Conservation (phyloP, 1,140 invertebrate species). For the Acromyrmex heyeri region DNA sequence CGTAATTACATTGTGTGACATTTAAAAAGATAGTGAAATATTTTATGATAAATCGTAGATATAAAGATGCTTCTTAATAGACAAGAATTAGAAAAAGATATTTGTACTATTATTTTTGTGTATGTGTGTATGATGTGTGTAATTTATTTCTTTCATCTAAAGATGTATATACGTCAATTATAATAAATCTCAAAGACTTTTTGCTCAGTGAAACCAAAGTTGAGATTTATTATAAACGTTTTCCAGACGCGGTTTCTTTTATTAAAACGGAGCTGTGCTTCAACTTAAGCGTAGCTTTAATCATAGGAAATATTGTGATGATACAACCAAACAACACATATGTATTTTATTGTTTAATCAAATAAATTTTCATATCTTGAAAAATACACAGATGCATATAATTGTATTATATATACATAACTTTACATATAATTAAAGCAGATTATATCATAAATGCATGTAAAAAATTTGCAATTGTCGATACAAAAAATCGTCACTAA, state of each 20-base stretch:
- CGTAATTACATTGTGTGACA: conserved; percentile 32
- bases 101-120: neutral
- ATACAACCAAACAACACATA: conserved; percentile 71
- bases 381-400: conserved; percentile 25
- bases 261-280: conserved; percentile 19
- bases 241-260: conserved; percentile 5
- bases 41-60: conserved; percentile 43
- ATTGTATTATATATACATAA: conserved; percentile 12
- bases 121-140: neutral
- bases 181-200: neutral
- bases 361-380: conserved; percentile 78
- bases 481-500: neutral
- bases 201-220: conserved; percentile 33
- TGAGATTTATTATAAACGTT: conserved; percentile 21
- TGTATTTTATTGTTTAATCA: conserved; percentile 81
- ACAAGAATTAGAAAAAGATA: conserved; percentile 36
- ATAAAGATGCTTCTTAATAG: conserved; percentile 37
- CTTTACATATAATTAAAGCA: neutral
- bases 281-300: conserved; percentile 70
- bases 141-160: conserved; percentile 20
- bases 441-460: conserved; percentile 13
- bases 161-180: conserved; percentile 18
- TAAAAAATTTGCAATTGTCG: neutral
- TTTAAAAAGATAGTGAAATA: conserved; percentile 26
- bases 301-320: conserved; percentile 75